Percentiles rank a stretch among this genome's conserved stretches.
phyloP scores from a whole-genome alignment of 2,888 invertebrate species.

The Phengaris arion region DNA sequence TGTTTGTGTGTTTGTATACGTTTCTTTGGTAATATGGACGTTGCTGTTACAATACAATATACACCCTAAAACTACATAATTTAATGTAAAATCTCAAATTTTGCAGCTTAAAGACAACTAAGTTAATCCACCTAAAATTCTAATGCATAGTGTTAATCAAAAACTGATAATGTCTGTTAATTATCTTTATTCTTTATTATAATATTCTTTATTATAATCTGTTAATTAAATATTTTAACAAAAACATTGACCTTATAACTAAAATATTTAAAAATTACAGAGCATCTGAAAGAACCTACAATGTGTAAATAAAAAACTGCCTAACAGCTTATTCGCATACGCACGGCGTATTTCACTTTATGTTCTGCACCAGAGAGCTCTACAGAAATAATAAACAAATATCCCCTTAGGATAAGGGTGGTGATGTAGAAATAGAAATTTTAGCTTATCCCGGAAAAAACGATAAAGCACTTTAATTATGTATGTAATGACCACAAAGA shows the following conservation, averaged over 20 bases:
- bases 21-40: constrained; percentile 9
- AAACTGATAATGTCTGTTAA: neutral
- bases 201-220: too few relatives aligned
- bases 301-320: neutral
- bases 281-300: neutral
- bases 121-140: constrained; percentile 10
- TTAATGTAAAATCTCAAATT: neutral
- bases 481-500: neutral
- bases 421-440: too few relatives aligned
- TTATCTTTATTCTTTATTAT: too few relatives aligned
- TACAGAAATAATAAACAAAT: neutral
- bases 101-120: neutral
- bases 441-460: neutral
- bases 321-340: constrained; percentile 9
- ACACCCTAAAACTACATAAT: neutral
- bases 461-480: neutral
- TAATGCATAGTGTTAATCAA: neutral
- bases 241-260: neutral
- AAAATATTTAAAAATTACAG: neutral
- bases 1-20: constrained; percentile 65
- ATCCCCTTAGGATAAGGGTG: neutral
- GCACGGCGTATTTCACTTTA: constrained; percentile 5
- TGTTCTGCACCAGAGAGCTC: neutral
- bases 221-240: too few relatives aligned
- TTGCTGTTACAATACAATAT: neutral